phyloP scores from a whole-genome alignment of 23 tunicate genomes.

The Styela clava region DNA sequence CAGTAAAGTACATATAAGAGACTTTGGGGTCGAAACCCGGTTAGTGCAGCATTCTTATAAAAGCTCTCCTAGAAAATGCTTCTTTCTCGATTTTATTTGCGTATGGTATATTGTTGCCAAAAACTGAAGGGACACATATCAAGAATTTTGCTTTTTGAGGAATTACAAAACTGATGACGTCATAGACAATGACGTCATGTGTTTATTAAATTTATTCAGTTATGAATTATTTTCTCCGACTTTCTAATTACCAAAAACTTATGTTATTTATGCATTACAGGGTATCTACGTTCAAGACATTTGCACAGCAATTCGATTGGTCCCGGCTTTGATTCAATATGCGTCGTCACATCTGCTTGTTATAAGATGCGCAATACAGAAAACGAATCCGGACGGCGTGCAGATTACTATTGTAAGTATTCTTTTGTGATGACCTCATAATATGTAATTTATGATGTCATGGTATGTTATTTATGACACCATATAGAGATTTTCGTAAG shows the following conservation, averaged over 20 bases:
- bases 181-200: no score
- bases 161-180: no score
- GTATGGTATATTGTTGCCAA: no score
- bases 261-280: no score
- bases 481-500: not conserved
- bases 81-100: not conserved
- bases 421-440: slow-evolving; percentile 3
- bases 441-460: not conserved
- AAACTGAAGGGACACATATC: no score
- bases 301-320: slow-evolving; percentile 60
- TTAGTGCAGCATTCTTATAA: not conserved
- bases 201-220: no score
- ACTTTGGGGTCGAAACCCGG: not conserved
- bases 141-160: no score
- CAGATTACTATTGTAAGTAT: slow-evolving; percentile 65
- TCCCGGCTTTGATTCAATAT: slow-evolving; percentile 29
- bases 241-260: no score
- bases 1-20: no score
- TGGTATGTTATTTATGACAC: not conserved
- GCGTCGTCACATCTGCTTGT: slow-evolving; percentile 44
- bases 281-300: slow-evolving; percentile 77
- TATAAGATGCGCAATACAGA: slow-evolving; percentile 38
- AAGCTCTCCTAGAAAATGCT: not conserved
- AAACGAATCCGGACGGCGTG: slow-evolving; percentile 29
- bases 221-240: no score